A percentile compares a stretch with the other conserved stretches of the same genome.
These are phyloP conservation scores for Aramus guarauna DNA, from an alignment of 2,113 vertebrate genomes.

Conservation along the genomic window DNA sequence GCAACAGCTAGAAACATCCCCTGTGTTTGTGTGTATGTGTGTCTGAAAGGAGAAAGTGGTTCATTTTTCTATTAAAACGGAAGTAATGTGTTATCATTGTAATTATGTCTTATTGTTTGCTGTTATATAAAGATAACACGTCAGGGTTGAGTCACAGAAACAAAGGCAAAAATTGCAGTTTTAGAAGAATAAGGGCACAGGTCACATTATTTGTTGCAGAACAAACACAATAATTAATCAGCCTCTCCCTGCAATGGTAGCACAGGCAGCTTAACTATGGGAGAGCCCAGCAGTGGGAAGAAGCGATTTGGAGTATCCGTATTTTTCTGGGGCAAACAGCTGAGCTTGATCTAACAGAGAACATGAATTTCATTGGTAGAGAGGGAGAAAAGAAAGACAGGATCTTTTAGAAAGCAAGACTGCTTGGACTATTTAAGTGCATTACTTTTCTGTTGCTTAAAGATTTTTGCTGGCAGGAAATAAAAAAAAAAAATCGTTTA, in stretches of 20 bases:
- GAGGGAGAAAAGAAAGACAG: neutral
- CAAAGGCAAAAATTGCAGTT: neutral
- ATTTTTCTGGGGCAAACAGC: neutral
- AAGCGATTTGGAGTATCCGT: fast-evolving
- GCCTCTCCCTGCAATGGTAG: neutral
- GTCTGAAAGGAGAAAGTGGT: neutral
- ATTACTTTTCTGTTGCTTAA: neutral
- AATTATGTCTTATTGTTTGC: neutral
- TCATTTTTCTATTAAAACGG: fast-evolving
- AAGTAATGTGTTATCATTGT: neutral
- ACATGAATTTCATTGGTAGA: fast-evolving
- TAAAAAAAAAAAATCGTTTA: neutral
- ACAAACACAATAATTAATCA: neutral
- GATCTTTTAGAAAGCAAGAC: neutral
- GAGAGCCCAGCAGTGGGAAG: neutral
- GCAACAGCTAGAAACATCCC: neutral
- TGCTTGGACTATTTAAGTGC: neutral
- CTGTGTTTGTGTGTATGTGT: neutral
- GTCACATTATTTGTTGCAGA: neutral
- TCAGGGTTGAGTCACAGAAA: neutral
- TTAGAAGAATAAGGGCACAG: neutral
- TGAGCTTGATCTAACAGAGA: neutral
- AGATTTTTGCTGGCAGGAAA: neutral
- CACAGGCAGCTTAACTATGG: neutral
- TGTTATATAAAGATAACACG: neutral